Evolutionary conservation across 2,888 invertebrate genomes (phyloP).

Genomic region (Branchipolynoe longqiensis): DNA sequence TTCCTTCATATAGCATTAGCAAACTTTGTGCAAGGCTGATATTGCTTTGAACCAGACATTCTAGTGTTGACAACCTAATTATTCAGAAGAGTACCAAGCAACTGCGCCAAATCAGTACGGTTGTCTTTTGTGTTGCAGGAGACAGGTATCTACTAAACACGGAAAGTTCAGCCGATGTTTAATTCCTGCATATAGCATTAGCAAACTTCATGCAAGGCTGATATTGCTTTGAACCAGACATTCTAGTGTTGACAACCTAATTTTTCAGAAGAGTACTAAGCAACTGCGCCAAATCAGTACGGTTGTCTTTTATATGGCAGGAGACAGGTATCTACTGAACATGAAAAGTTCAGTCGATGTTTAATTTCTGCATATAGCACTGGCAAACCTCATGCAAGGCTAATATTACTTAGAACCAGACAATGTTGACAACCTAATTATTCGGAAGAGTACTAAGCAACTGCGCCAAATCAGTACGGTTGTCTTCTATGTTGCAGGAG

Average conservation of each 20-base stretch:
- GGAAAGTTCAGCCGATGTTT: too few species aligned
- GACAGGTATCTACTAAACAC: background rate
- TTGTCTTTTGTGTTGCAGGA: background rate
- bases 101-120: too few species aligned
- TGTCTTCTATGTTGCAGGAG: background rate
- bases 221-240: background rate
- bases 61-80: too few species aligned
- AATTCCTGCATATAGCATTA: too few species aligned
- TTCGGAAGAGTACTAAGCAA: background rate
- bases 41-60: too few species aligned
- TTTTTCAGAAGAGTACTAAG: background rate
- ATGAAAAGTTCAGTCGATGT: background rate
- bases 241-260: background rate
- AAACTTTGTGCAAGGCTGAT: too few species aligned
- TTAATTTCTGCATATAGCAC: background rate
- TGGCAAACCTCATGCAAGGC: background rate
- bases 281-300: slow-evolving; percentile 10
- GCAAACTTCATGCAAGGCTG: too few species aligned
- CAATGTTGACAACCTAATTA: too few species aligned
- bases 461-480: background rate
- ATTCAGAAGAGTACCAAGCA: too few species aligned
- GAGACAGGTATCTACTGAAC: background rate
- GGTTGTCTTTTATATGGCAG: background rate
- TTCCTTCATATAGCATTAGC: background rate
- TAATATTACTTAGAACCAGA: too few species aligned